Base-by-base conservation (phyloP, 1,140 invertebrate genomes). In the Dinothrombium tinctorium region DNA sequence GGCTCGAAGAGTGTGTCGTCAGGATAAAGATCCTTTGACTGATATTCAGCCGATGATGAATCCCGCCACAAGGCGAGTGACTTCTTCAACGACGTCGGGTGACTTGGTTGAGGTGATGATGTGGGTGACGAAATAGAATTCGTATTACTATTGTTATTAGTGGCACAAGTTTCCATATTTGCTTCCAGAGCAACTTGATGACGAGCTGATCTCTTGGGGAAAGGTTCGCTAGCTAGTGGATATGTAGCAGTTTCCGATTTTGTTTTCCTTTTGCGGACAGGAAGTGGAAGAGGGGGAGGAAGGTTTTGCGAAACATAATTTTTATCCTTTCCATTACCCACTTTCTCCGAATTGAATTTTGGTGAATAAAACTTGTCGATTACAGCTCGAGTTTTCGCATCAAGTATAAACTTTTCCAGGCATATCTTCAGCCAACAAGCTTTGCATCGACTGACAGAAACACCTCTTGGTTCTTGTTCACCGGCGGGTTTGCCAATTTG, bases 371-470 rank as follows among this genome's bases (percentile, higher is more conserved):
- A 19, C 32, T 31, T 20, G 24, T 40, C 39, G 14, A 40, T 40
- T 15, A 26, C 39, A 26, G 51, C 44, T 33, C 49, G 46, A 20
- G 50, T 45, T 3, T 47, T 31, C 12, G 48, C 31, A 12, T 57
- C 73, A 50, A 82, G 68, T 56, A 76, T 72, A 56, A 79, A 78
- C 35, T 71, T 69, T 47, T 72, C 69, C 12, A 83, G 55, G 55
- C 78, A 81, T 62, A 77, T 70, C 56, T 78, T 78, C 3, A 84
- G 59, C 77, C 78, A 82, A 54, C 79, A 84, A n/a, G 76, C 76
- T 41, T 73, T 70, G 59, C 79, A 82, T 29, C 76, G 44, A 35
- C 59, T 32, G 68, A 33, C 41, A 15, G 41, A 48, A 24, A 23
- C 33, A 40, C 32, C 41, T 33, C 39, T 31, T 9, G 39, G 39